Base-by-base conservation (phyloP, 2,113 vertebrate species). In the Orcinus orca region DNA sequence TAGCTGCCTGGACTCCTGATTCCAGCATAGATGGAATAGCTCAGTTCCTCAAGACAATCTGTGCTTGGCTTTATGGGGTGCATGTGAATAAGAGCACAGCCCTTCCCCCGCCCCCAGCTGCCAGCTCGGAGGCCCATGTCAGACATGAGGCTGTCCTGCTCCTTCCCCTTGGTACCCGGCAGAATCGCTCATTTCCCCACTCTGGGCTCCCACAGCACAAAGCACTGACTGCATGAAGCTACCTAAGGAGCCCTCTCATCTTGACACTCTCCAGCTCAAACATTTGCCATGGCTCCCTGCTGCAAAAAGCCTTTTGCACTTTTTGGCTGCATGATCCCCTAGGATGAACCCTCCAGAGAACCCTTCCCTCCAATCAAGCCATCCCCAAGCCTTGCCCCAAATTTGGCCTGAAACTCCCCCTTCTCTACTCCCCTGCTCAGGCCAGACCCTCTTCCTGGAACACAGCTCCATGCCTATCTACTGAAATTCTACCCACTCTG, bases 41-140 rank as follows among this genome's bases (percentile, higher is more conserved):
- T 84, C 94, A 91, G 77, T 79, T 91, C 36, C 85, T 80, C 50
- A 1, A 92, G 93, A 94, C 38, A 82, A 63, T 81, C 83, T 81
- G 76, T 94, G 90, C 47, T 95, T 33, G 71, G 53, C 84, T 71
- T 60, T 29, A 2, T 0, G 7, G 60, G 68, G 47, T 55, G 81
- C 20, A 18, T 7, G 2, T 12, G 77, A 67, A n/a, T 70, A 84
- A 11, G 31, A 53, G 60, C 71, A 65, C 41, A 14, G 58, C 29
- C 63, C 15, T 29, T 12, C 5, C 6, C n/a, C 38, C 63, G 8
- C 15, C 33, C 25, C 1, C 53, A 84, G 94, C 74, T 89, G 65
- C 85, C 53, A 71, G 33, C 21, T 90, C 33, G 5, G 29, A 96
- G 86, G 77, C 26, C 47, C 38, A 1, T 1, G 20, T 71, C 41